These are phyloP conservation scores for Trachymyrmex septentrionalis DNA, from an alignment of 1,140 invertebrate species.

Conservation along the genomic window DNA sequence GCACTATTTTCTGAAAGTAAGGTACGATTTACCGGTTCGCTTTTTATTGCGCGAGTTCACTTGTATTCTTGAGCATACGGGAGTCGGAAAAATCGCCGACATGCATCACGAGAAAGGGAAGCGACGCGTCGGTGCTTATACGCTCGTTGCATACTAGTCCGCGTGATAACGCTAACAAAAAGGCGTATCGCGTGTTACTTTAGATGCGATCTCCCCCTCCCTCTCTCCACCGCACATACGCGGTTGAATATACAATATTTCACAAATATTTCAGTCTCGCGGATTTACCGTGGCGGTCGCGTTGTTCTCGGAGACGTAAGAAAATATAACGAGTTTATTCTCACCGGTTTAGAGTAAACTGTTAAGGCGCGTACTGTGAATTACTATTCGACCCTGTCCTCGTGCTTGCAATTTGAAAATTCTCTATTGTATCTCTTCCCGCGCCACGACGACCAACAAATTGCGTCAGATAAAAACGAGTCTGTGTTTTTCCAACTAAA, in stretches of 20 bases:
- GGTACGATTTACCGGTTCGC: not conserved
- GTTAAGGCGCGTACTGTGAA: slow-evolving; percentile 26
- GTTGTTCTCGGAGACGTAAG: not conserved
- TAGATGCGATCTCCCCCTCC: slow-evolving; percentile 33
- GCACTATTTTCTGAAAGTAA: slow-evolving; percentile 21
- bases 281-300: slow-evolving; percentile 20
- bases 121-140: slow-evolving; percentile 30
- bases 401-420: slow-evolving; percentile 24
- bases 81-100: slow-evolving; percentile 36
- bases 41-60: slow-evolving; percentile 16
- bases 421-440: not conserved
- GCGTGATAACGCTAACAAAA: slow-evolving; percentile 57
- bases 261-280: slow-evolving; percentile 49
- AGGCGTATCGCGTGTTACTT: slow-evolving; percentile 56
- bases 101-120: slow-evolving; percentile 32
- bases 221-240: too few relatives aligned
- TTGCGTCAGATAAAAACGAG: slow-evolving; percentile 12
- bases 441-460: not conserved
- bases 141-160: slow-evolving; percentile 35
- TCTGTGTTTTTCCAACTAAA: slow-evolving; percentile 19
- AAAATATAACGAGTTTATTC: slow-evolving; percentile 43
- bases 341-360: slow-evolving; percentile 11
- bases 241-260: slow-evolving; percentile 44
- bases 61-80: slow-evolving; percentile 1
- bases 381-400: slow-evolving; percentile 32